A percentile compares a stretch with the other conserved stretches of the same genome.
These are phyloP conservation scores for Lasius platythorax DNA, from an alignment of 2,888 invertebrate species.

Conservation along the genomic window DNA sequence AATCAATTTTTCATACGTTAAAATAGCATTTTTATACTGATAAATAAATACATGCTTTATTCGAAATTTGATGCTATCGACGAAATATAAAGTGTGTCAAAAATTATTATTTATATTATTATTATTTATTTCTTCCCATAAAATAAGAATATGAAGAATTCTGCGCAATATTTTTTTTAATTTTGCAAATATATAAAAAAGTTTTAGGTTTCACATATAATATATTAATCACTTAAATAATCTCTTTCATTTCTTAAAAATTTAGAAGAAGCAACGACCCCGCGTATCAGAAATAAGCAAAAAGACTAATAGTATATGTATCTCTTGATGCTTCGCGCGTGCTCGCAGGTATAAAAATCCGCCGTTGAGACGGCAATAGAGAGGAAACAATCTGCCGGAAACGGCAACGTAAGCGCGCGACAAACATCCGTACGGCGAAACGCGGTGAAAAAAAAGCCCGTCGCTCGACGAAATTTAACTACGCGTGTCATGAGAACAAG, in stretches of 20 bases:
- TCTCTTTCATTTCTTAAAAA: background rate
- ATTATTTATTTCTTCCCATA: background rate
- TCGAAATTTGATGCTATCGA: background rate
- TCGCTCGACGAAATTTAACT: conserved; percentile 58
- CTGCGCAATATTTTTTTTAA: background rate
- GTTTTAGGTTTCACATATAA: background rate
- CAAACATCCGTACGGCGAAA: conserved; percentile 50
- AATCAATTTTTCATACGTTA: background rate
- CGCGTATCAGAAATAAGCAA: background rate
- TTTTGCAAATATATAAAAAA: background rate
- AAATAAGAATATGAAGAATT: background rate
- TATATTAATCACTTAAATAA: background rate
- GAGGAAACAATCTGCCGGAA: conserved; percentile 58
- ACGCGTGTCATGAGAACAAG: conserved; percentile 24
- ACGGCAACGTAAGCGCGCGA: conserved; percentile 18
- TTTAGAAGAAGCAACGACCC: background rate
- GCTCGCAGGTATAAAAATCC: background rate
- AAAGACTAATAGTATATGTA: background rate
- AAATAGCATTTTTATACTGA: background rate
- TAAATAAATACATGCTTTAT: background rate
- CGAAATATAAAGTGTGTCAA: background rate
- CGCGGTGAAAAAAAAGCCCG: conserved; percentile 56
- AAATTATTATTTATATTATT: background rate
- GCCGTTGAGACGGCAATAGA: background rate
- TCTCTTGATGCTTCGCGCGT: background rate